phyloP scores from a whole-genome alignment of 2,113 vertebrate genomes.

The Donacobius atricapilla region DNA sequence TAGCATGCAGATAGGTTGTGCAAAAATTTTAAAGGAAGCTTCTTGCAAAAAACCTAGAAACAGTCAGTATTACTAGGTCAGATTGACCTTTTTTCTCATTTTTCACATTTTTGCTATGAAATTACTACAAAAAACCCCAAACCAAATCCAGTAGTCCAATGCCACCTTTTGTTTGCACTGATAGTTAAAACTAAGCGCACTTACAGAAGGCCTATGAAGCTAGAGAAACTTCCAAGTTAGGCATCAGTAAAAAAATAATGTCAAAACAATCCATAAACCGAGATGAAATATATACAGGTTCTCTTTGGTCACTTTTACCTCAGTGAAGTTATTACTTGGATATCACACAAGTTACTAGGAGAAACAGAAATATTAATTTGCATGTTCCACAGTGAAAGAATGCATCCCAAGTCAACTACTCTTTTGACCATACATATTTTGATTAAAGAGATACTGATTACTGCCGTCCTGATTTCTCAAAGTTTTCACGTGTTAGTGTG shows the following conservation, averaged over 20 bases:
- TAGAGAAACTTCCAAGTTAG: neutral
- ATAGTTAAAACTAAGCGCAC: neutral
- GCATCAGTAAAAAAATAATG: neutral
- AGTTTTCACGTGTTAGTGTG: neutral
- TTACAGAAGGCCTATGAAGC: neutral
- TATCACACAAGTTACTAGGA: neutral
- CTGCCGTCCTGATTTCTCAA: neutral
- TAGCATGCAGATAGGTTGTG: neutral
- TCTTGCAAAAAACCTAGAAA: neutral
- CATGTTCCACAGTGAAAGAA: neutral
- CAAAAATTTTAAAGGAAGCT: neutral
- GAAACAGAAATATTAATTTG: neutral
- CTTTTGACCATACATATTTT: neutral
- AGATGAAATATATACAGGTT: neutral
- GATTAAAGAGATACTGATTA: neutral
- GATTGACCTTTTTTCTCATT: neutral
- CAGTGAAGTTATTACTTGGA: neutral
- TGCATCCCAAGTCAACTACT: neutral
- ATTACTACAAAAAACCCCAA: neutral
- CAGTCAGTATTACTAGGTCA: neutral
- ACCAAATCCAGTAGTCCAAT: rapidly evolving
- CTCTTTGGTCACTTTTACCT: neutral
- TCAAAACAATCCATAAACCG: neutral
- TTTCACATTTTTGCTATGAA: neutral
- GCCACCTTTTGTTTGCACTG: neutral